A percentile compares a stretch with the other conserved stretches of the same genome.
Evolutionary conservation across 2,797 vertebrate genomes (phyloP).

Genomic region (Hipposideros larvatus): DNA sequence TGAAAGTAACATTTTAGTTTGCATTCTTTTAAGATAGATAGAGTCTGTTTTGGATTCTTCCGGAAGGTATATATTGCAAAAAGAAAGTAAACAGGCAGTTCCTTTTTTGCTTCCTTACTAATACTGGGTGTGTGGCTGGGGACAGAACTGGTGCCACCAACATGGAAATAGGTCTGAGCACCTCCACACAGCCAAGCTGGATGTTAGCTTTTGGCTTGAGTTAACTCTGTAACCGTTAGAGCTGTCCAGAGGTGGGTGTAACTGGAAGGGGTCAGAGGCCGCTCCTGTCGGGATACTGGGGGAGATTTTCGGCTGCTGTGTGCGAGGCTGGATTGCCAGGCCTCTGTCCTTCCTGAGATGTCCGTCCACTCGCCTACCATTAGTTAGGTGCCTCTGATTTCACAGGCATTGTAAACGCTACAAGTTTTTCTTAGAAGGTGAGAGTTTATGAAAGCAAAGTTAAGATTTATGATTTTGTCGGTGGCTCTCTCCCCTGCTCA

Average conservation of each 20-base stretch:
- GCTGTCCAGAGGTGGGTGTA: not conserved
- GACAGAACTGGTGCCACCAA: not conserved
- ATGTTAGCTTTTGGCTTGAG: not conserved
- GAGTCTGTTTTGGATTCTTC: conserved; percentile 52
- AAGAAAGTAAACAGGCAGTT: conserved; percentile 52
- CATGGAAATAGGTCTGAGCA: not conserved
- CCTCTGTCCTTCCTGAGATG: not conserved
- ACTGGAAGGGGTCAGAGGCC: not conserved
- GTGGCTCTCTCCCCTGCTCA: conserved; percentile 33
- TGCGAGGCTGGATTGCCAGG: not conserved
- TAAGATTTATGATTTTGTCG: not conserved
- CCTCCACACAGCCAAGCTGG: not conserved
- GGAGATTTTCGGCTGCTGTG: not conserved
- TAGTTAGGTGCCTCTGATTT: not conserved
- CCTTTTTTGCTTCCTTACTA: conserved; percentile 41
- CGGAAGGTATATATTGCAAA: conserved; percentile 42
- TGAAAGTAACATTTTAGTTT: conserved; percentile 51
- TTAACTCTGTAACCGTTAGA: not conserved
- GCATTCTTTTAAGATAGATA: not conserved
- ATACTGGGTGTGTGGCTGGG: not conserved
- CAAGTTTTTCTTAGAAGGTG: conserved; percentile 53
- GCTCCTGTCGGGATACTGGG: not conserved
- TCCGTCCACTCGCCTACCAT: too few species aligned
- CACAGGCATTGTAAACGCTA: not conserved
- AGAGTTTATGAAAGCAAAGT: conserved; percentile 41